Evolutionary conservation across 2,888 invertebrate genomes (phyloP).

Genomic region (Scelioninae gen. 2): DNA sequence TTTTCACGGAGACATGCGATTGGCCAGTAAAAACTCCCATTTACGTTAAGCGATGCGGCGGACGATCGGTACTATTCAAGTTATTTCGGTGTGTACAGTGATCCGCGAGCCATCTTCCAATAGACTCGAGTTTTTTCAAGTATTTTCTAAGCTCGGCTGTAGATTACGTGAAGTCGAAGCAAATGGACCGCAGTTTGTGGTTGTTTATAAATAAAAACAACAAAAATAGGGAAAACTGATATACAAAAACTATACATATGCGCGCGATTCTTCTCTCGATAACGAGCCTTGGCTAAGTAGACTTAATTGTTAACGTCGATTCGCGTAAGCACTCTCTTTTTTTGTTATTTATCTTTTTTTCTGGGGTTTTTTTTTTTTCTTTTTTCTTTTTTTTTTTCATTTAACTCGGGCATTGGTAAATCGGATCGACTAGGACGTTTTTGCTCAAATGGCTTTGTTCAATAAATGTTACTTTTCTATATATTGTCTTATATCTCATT

Average conservation of each 20-base stretch:
- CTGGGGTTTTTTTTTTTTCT: not conserved
- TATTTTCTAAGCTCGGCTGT: conserved; percentile 74
- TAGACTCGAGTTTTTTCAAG: conserved; percentile 72
- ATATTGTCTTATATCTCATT: too few relatives aligned
- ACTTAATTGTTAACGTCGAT: conserved; percentile 58
- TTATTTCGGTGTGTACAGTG: conserved; percentile 69
- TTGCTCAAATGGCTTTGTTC: conserved; percentile 48
- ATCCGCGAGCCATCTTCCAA: conserved; percentile 71
- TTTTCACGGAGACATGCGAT: conserved; percentile 67
- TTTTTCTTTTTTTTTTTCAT: conserved; percentile 3
- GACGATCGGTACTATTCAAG: conserved; percentile 57
- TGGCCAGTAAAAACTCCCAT: conserved; percentile 71
- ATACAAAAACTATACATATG: conserved; percentile 28
- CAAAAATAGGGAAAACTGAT: conserved; percentile 33
- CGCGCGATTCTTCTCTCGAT: conserved; percentile 46
- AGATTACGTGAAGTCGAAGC: conserved; percentile 61
- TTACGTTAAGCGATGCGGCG: conserved; percentile 32
- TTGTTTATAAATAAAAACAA: conserved; percentile 54
- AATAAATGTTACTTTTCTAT: conserved; percentile 6
- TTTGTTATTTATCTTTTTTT: not conserved
- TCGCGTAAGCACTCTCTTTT: conserved; percentile 53
- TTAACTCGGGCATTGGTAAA: conserved; percentile 47
- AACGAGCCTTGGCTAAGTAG: conserved; percentile 57
- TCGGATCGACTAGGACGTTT: conserved; percentile 24
- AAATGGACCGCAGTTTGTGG: conserved; percentile 9